Base-by-base conservation (phyloP, 2,113 vertebrate genomes). In the Pomatorhinus ruficollis region DNA sequence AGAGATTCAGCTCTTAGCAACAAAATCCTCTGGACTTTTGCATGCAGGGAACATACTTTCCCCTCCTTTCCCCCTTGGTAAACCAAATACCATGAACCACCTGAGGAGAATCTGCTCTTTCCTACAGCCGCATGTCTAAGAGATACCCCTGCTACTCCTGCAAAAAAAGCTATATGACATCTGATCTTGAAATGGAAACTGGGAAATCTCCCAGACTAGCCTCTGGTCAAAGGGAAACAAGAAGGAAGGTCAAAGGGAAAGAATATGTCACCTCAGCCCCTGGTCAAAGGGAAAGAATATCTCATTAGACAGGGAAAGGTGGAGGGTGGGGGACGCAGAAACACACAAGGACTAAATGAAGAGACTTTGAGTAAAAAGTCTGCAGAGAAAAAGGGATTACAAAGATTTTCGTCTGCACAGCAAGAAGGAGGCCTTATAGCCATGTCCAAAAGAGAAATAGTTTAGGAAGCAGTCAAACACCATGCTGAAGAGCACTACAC, bases 111-210 rank as follows among this genome's bases (percentile, higher is more conserved):
- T 40, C 37, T 87, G 45, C 19, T 76, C 28, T 81, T 40, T 45
- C 39, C 45, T 87, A 56, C 7, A 47, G 33, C 11, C 5, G 4
- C 0, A 1, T 6, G 17, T 37, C 50, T 1, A 66, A 60, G 49
- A 80, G 56, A 76, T 12, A 25, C 6, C 21, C 50, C 52, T 72
- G 20, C n/a, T 87, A 12, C 30, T 72, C 12, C 40, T 52, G 7
- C 8, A 50, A 74, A 77, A 68, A 88, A 88, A 68, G 9, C 30
- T 0, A 0, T 47, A 35, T 0, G 0, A 66, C 12, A 6, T 71
- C 49, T 71, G 44, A 90, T 75, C 25, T 59, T 76, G 37, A 40
- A 80, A 76, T 1, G 1, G 50, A 75, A 61, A 80, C 23, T 18
- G 21, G 11, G 27, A 76, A 33, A 61, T 71, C 15, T 78, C 30